Percentiles rank a stretch among this genome's conserved stretches.
phyloP scores from a whole-genome alignment of 30 jellyfish, hydroid and myxozoan genomes.

The Aurelia aurita region DNA sequence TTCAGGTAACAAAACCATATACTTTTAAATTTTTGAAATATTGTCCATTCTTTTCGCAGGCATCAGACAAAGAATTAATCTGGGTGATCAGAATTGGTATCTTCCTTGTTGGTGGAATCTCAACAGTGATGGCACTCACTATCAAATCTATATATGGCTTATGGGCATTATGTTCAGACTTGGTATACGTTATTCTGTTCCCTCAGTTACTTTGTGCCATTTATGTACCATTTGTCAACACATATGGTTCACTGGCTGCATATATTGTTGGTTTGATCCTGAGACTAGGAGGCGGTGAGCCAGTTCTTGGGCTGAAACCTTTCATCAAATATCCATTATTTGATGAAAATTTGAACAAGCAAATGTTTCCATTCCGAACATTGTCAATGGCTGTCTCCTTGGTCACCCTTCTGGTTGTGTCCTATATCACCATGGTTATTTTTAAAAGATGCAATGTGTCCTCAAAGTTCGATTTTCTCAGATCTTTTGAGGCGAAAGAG shows the following conservation, averaged over 20 bases:
- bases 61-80: constrained; percentile 84
- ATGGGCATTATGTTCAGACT: constrained; percentile 93
- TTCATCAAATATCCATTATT: constrained; percentile 81
- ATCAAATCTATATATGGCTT: constrained; percentile 70
- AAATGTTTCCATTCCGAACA: constrained; percentile 90
- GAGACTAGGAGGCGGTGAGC: constrained; percentile 89
- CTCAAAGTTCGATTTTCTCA: constrained; percentile 34
- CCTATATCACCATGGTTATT: constrained; percentile 36
- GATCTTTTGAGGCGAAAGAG: constrained; percentile 17
- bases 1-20: no score
- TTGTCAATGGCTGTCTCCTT: constrained; percentile 87
- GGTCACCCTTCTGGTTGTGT: constrained; percentile 70
- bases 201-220: constrained; percentile 96
- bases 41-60: constrained; percentile 51
- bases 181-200: constrained; percentile 87
- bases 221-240: constrained; percentile 84
- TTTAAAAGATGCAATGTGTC: constrained; percentile 30
- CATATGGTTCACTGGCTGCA: constrained; percentile 88
- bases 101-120: constrained; percentile 82
- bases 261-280: constrained; percentile 75
- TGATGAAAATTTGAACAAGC: constrained; percentile 52
- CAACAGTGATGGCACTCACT: constrained; percentile 86
- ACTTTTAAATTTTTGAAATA: no score
- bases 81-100: constrained; percentile 92
- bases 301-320: constrained; percentile 65